Evolutionary conservation across 2,113 vertebrate genomes (phyloP), one percentile per base, ranked within the genome.

Genomic region (Noctilio leporinus): DNA sequence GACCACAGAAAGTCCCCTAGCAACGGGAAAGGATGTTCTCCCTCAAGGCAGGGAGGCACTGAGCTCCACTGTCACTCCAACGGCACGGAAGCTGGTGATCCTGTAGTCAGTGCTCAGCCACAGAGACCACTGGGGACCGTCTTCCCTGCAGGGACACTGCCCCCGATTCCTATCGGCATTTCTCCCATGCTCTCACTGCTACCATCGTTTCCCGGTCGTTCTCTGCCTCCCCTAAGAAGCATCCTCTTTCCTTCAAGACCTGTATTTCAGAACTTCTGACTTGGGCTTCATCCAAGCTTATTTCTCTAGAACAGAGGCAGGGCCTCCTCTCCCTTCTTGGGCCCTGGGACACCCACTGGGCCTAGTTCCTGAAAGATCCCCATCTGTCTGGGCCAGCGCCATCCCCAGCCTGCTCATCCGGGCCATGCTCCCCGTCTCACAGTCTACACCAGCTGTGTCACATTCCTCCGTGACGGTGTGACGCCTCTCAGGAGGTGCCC

Each of bases 131-230:
- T 0, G 33, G 86, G 38, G 28, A 33, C 17, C 4, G 3, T 22
- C n/a, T 14, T 53, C 9, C 5, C 53, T 16, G 35, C 45, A 33
- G 30, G 15, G 4, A 22, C 76, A 28, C 55, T 64, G 19, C 2
- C 49, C 33, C 4, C 3, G 7, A 16, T 24, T 43, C 1, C 15
- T 0, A 6, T 0, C 20, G 43, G 43, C 1, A 0, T 45, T 51
- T 51, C 38, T 24, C 43, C 11, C 0, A 19, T 15, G 22, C 24
- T 65, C 49, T 86, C 69, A 16, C 24, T 4, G 38, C 24, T 14
- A 3, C 62, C 2, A 0, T 7, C 33, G 8, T 7, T 30, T 57
- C 49, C 33, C 20, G 28, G 17, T 1, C 12, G 2, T 16, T 33
- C 43, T 62, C 67, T 26, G 35, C 26, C 70, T 73, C 55, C 7